Conservation (phyloP, 2,797 vertebrate genomes). For the Trichosurus vulpecula region DNA sequence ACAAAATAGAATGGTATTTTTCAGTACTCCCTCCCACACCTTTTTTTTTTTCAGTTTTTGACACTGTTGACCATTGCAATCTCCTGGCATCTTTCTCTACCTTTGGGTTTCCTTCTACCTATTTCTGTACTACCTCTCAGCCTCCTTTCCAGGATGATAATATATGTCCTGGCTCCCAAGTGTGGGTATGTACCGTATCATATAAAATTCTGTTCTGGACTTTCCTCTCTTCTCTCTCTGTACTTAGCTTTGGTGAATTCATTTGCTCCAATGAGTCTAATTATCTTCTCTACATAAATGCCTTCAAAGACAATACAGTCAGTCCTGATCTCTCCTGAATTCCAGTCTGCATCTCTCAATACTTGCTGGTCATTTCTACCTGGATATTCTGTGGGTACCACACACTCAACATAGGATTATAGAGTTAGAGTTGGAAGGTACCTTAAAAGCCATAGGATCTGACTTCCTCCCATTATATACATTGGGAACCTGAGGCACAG, state of each 20-base stretch:
- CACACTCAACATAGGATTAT: neutral
- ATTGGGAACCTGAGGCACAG: neutral
- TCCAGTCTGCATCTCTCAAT: neutral
- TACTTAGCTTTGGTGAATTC: neutral
- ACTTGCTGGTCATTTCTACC: neutral
- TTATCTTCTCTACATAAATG: neutral
- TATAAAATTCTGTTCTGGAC: neutral
- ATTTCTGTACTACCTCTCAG: neutral
- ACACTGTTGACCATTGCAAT: neutral
- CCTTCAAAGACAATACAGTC: neutral
- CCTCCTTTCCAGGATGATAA: neutral
- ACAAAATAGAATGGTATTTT: neutral
- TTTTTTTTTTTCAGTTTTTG: neutral
- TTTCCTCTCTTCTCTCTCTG: neutral
- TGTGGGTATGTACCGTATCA: neutral
- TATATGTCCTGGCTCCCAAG: neutral
- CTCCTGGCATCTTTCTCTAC: neutral
- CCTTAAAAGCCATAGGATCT: neutral
- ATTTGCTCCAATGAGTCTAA: neutral
- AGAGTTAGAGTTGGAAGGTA: neutral
- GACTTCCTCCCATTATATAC: neutral
- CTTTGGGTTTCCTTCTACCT: neutral
- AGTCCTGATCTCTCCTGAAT: neutral
- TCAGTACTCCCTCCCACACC: neutral
- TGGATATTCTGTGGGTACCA: neutral